Conservation (phyloP, 2,888 invertebrate genomes). For the Megastigmus dorsalis region DNA sequence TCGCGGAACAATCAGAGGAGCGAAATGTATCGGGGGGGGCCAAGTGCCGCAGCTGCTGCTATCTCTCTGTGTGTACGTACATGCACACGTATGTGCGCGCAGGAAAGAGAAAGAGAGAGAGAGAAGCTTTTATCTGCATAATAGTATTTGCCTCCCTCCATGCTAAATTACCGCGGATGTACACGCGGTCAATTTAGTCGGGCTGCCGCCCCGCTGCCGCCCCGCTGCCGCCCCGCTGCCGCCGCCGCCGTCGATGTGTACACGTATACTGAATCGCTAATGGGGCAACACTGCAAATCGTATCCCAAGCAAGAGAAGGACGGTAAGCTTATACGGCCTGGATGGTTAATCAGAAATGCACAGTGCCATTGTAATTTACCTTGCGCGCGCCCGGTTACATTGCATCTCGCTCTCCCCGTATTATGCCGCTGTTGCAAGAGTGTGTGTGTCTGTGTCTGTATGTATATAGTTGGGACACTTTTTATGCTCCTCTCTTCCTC, state of each 20-base stretch:
- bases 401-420: not conserved
- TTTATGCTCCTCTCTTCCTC: not conserved
- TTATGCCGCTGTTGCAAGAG: too few relatives aligned
- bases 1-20: slow-evolving; percentile 67
- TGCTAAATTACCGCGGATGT: slow-evolving; percentile 46
- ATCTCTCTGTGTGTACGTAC: too few relatives aligned
- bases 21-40: slow-evolving; percentile 49
- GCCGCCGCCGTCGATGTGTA: not conserved
- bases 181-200: slow-evolving; percentile 43
- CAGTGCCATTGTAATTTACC: slow-evolving; percentile 41
- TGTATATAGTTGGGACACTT: not conserved
- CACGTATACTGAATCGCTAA: slow-evolving; percentile 38
- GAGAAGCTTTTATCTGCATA: slow-evolving; percentile 46
- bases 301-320: not conserved
- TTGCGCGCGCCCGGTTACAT: slow-evolving; percentile 14
- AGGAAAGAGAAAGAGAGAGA: too few relatives aligned
- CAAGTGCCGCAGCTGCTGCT: slow-evolving; percentile 12
- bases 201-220: not conserved
- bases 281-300: slow-evolving; percentile 42
- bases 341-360: slow-evolving; percentile 33
- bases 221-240: not conserved
- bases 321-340: not conserved
- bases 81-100: too few relatives aligned
- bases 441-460: too few relatives aligned
- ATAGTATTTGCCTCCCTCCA: slow-evolving; percentile 43